Percentiles rank a stretch among this genome's conserved stretches.
Evolutionary conservation across 2,888 invertebrate genomes (phyloP).

Genomic region (Magallana nippona): DNA sequence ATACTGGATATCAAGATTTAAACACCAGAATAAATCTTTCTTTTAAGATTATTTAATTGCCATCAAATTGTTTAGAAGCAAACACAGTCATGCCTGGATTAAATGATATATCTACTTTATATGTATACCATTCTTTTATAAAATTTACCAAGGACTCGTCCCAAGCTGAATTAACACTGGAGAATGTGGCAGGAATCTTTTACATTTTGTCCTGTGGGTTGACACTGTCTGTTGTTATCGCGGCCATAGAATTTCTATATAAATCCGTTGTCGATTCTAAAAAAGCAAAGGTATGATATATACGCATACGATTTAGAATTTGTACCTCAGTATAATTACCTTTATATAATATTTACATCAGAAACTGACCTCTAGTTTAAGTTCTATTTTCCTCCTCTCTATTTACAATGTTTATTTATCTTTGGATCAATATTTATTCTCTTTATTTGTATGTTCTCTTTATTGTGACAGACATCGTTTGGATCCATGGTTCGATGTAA

Average conservation of each 20-base stretch:
- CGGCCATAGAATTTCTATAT: conserved; percentile 96
- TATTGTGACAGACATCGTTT: conserved; percentile 67
- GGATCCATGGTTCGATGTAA: conserved; percentile 71
- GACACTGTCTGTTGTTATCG: conserved; percentile 92
- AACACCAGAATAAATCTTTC: too few relatives aligned
- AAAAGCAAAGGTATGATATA: conserved; percentile 71
- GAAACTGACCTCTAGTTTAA: too few relatives aligned
- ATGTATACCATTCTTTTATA: background rate
- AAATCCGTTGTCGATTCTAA: conserved; percentile 82
- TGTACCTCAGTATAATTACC: too few relatives aligned
- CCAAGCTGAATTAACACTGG: conserved; percentile 88
- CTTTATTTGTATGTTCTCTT: too few relatives aligned
- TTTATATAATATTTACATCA: too few relatives aligned
- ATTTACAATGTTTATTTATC: too few relatives aligned
- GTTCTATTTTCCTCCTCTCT: too few relatives aligned
- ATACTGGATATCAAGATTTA: too few relatives aligned
- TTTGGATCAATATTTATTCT: too few relatives aligned
- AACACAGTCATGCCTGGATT: too few relatives aligned
- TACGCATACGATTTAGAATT: background rate
- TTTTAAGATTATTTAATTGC: too few relatives aligned
- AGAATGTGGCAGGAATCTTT: conserved; percentile 99
- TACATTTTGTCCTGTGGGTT: conserved; percentile 98
- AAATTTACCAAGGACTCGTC: conserved; percentile 83
- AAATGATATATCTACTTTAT: background rate
- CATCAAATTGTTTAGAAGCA: too few relatives aligned